A percentile compares a stretch with the other conserved stretches of the same genome.
Evolutionary conservation across 2,797 vertebrate genomes (phyloP).

Genomic region (Danio kyathit): DNA sequence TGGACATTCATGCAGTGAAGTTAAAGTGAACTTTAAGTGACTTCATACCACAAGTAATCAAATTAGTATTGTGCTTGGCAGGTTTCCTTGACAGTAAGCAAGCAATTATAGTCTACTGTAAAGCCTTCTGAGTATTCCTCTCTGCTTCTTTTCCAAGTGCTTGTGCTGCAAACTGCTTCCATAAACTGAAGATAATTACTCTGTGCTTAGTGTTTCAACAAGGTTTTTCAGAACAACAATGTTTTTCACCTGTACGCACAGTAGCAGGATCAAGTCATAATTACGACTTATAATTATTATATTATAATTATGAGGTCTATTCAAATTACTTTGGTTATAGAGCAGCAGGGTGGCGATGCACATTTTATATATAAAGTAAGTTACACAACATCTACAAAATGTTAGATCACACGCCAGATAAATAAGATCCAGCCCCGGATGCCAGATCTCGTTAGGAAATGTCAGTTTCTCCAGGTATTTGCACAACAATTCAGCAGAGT

Average conservation of each 20-base stretch:
- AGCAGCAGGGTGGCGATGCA: too few relatives aligned
- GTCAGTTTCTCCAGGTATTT: too few relatives aligned
- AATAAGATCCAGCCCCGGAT: too few relatives aligned
- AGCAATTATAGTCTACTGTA: slow-evolving; percentile 38
- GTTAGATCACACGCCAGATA: too few relatives aligned
- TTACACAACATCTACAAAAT: too few relatives aligned
- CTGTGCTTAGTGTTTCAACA: slow-evolving; percentile 63
- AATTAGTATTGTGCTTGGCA: slow-evolving; percentile 35
- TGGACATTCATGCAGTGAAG: background rate
- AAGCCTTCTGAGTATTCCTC: slow-evolving; percentile 16
- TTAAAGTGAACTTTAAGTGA: slow-evolving; percentile 11
- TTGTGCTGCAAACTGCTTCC: slow-evolving; percentile 62
- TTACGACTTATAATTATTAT: too few relatives aligned
- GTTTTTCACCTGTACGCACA: slow-evolving; percentile 36
- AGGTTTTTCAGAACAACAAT: slow-evolving; percentile 42
- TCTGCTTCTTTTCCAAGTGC: slow-evolving; percentile 15
- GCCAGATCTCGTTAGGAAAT: too few relatives aligned
- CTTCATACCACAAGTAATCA: slow-evolving; percentile 42
- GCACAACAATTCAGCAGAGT: too few relatives aligned
- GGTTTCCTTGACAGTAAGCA: slow-evolving; percentile 39
- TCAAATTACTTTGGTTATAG: too few relatives aligned
- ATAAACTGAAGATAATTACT: slow-evolving; percentile 69
- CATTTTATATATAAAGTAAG: too few relatives aligned
- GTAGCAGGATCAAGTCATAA: background rate
- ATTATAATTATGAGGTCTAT: too few relatives aligned